Percentiles rank a stretch among this genome's conserved stretches.
Evolutionary conservation across 1,140 invertebrate genomes (phyloP).

Genomic region (Megathymus violae): DNA sequence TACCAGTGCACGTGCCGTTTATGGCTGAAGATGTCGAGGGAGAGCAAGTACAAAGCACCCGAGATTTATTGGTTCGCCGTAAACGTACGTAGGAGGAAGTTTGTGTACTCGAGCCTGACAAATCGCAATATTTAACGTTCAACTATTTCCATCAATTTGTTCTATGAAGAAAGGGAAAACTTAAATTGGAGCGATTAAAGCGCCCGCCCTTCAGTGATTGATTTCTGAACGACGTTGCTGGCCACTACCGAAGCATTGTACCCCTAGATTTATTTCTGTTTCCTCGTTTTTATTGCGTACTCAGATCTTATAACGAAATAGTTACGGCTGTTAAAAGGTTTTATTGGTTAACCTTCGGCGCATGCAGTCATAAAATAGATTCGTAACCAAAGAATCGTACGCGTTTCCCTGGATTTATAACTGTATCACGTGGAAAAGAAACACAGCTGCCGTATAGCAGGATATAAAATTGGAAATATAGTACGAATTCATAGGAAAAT

Average conservation of each 20-base stretch:
- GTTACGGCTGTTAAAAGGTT: conserved; percentile 83
- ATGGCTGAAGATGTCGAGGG: conserved; percentile 65
- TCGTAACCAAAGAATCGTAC: conserved; percentile 79
- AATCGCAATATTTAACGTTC: conserved; percentile 74
- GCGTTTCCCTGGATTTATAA: conserved; percentile 77
- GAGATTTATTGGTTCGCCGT: conserved; percentile 69
- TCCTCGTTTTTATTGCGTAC: conserved; percentile 81
- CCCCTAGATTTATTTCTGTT: conserved; percentile 81
- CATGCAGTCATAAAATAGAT: conserved; percentile 81
- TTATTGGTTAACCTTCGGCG: conserved; percentile 83
- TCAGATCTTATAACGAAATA: conserved; percentile 83
- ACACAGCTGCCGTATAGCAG: conserved; percentile 74
- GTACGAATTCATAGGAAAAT: conserved; percentile 77
- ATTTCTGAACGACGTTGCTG: conserved; percentile 58
- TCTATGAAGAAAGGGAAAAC: conserved; percentile 69
- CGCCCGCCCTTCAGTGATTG: conserved; percentile 66
- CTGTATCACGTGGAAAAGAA: conserved; percentile 79
- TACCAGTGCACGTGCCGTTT: conserved; percentile 69
- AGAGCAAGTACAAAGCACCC: conserved; percentile 60
- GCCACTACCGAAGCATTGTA: conserved; percentile 62
- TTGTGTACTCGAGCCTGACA: conserved; percentile 57
- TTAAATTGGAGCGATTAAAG: conserved; percentile 77
- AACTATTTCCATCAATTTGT: conserved; percentile 72
- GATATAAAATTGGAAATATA: conserved; percentile 78
- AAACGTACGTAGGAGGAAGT: conserved; percentile 66